Percentiles rank a stretch among this genome's conserved stretches.
Conservation (phyloP, 2,797 vertebrate genomes). For the Squalus acanthias region DNA sequence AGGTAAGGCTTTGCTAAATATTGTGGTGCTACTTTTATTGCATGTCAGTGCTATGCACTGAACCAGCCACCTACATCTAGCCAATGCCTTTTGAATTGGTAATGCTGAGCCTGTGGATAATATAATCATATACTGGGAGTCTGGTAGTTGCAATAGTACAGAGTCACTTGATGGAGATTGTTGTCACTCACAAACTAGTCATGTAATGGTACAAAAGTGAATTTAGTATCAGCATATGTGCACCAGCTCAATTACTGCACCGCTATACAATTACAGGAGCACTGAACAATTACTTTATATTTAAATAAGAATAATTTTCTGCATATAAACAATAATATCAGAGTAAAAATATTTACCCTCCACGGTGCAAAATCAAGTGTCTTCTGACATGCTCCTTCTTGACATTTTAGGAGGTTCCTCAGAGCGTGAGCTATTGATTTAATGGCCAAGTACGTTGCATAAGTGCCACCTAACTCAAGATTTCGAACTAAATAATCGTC, state of each 20-base stretch:
- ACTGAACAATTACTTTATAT: neutral
- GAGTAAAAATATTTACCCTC: conserved; percentile 36
- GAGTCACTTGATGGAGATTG: neutral
- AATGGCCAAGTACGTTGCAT: conserved; percentile 47
- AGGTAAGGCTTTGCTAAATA: neutral
- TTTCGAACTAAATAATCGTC: conserved; percentile 49
- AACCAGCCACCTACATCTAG: neutral
- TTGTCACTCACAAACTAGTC: neutral
- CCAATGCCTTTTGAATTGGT: neutral
- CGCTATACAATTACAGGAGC: neutral
- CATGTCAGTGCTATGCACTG: neutral
- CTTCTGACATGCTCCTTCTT: conserved; percentile 37
- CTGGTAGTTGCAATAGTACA: neutral
- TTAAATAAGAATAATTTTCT: neutral
- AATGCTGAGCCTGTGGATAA: neutral
- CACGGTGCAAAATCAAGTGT: conserved; percentile 39
- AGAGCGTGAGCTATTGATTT: conserved; percentile 49
- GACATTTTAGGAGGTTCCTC: conserved; percentile 38
- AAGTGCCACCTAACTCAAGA: conserved; percentile 42
- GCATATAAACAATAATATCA: neutral
- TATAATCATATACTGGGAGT: neutral
- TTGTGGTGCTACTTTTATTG: too few species aligned
- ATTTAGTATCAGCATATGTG: neutral
- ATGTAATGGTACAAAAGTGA: neutral
- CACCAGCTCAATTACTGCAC: neutral